A percentile compares a stretch with the other conserved stretches of the same genome.
These are phyloP conservation scores for Prunella fulvescens DNA, from an alignment of 2,113 vertebrate species.

Conservation along the genomic window DNA sequence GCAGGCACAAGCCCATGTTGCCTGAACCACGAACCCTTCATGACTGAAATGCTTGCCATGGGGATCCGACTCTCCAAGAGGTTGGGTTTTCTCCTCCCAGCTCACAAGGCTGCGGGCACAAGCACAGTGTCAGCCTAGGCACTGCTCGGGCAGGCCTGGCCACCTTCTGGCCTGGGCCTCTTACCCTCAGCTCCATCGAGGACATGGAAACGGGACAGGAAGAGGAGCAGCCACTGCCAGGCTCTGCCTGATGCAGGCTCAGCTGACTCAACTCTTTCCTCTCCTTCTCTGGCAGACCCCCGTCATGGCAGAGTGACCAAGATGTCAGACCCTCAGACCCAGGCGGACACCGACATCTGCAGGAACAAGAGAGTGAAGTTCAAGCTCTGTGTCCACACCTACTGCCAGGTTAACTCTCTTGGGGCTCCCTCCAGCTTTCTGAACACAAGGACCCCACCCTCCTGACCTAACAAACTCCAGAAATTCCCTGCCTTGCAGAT, in stretches of 20 bases:
- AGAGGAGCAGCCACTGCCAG: accelerated
- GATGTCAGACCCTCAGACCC: accelerated
- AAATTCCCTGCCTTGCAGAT: no score
- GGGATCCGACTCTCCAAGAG: background rate
- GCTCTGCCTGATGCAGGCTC: background rate
- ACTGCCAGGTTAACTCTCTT: no score
- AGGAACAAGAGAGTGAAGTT: no score
- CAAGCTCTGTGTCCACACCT: no score
- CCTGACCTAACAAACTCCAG: no score
- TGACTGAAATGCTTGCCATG: background rate
- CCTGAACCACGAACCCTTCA: background rate
- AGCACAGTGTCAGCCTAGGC: background rate
- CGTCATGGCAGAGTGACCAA: background rate
- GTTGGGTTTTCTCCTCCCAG: background rate
- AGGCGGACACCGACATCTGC: no score
- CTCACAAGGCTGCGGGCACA: accelerated
- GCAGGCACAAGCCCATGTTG: background rate
- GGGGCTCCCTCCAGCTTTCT: no score
- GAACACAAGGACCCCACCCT: no score
- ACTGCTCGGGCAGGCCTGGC: accelerated
- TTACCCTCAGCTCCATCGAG: background rate
- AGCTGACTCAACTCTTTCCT: background rate
- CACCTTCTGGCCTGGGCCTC: accelerated
- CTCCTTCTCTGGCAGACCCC: background rate
- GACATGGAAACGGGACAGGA: accelerated